A percentile compares a stretch with the other conserved stretches of the same genome.
These are phyloP conservation scores for Pentamera pediparva DNA, from an alignment of 53 echinoderm and acorn worm species.

Conservation along the genomic window DNA sequence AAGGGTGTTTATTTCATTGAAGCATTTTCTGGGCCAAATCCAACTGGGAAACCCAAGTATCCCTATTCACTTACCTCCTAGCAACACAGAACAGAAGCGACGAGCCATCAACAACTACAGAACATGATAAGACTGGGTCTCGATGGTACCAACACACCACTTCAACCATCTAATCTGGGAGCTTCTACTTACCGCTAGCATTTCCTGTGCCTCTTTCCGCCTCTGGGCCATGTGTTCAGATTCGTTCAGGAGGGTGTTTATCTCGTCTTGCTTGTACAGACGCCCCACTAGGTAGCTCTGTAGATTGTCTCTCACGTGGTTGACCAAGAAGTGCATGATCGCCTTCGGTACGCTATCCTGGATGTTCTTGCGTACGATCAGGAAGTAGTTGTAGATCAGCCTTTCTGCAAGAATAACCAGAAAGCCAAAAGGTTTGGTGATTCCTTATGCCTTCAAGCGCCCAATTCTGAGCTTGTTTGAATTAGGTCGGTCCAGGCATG, in stretches of 20 bases:
- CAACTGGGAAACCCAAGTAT: too few relatives aligned
- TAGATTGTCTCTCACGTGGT: conserved; percentile 79
- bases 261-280: conserved; percentile 90
- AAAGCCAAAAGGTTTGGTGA: neutral
- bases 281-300: conserved; percentile 96
- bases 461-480: neutral
- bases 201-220: conserved; percentile 93
- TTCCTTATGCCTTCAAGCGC: neutral
- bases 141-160: too few relatives aligned
- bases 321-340: conserved; percentile 98
- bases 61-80: too few relatives aligned
- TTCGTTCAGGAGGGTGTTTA: conserved; percentile 75
- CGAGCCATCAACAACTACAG: too few relatives aligned
- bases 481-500: neutral
- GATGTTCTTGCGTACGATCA: conserved; percentile 98
- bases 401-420: conserved; percentile 52
- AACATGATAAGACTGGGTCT: too few relatives aligned
- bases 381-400: conserved; percentile 91
- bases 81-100: too few relatives aligned
- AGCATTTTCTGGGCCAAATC: too few relatives aligned
- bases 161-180: too few relatives aligned
- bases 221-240: conserved; percentile 96
- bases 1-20: too few relatives aligned
- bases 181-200: conserved; percentile 64
- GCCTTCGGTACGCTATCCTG: conserved; percentile 98